phyloP scores from a whole-genome alignment of 2,113 vertebrate genomes.

The Serinus canaria region DNA sequence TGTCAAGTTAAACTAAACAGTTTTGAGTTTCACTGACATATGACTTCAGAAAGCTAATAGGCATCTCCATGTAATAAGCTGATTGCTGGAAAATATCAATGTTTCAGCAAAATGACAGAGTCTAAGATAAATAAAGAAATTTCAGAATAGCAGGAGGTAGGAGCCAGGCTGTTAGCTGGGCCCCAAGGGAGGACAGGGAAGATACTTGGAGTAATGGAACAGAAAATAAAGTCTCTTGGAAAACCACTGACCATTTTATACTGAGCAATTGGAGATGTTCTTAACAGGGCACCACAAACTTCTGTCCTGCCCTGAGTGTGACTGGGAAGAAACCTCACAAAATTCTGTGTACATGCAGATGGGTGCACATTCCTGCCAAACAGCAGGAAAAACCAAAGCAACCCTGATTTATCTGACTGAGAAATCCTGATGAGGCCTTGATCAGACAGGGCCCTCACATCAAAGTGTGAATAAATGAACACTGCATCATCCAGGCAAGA shows the following conservation, averaged over 20 bases:
- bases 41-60: constrained; percentile 22
- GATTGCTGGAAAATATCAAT: constrained; percentile 27
- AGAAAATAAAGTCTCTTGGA: not conserved
- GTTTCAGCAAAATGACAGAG: not conserved
- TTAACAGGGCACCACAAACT: not conserved
- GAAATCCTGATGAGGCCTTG: not conserved
- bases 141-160: not conserved
- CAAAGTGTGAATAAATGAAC: not conserved
- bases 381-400: not conserved
- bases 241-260: not conserved
- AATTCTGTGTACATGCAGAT: not conserved
- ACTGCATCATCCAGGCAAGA: not conserved
- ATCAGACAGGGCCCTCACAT: not conserved
- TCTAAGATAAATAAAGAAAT: not conserved
- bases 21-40: constrained; percentile 3
- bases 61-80: not conserved
- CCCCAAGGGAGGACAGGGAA: not conserved
- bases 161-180: not conserved
- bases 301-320: not conserved
- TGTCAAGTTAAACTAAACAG: constrained; percentile 13
- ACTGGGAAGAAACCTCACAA: not conserved
- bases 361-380: not conserved
- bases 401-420: not conserved
- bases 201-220: not conserved
- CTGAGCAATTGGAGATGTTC: not conserved